Conservation (phyloP, 2,888 invertebrate species). For the Cheilosia vernalis region DNA sequence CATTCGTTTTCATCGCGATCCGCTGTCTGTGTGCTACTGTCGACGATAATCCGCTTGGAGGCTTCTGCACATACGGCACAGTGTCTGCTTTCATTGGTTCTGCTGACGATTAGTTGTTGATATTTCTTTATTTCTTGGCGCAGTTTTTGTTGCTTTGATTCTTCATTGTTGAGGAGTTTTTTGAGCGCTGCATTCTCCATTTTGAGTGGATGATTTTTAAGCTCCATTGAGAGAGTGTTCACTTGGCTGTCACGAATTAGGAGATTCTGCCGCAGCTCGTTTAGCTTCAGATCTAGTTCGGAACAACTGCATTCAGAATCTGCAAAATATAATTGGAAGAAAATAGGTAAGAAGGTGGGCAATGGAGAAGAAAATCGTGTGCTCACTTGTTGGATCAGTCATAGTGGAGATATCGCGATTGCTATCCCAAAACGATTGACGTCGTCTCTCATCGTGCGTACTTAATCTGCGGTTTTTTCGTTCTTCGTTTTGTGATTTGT, state of each 20-base stretch:
- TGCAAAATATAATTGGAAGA: conserved; percentile 7
- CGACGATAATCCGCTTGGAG: conserved; percentile 29
- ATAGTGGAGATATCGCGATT: conserved; percentile 78
- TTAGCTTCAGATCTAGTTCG: conserved; percentile 79
- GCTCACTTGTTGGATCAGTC: conserved; percentile 80
- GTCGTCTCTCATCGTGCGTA: conserved; percentile 80
- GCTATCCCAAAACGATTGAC: conserved; percentile 78
- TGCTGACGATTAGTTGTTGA: conserved; percentile 76
- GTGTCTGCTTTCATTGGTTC: conserved; percentile 66
- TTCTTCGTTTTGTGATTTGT: conserved; percentile 76
- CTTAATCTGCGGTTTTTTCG: conserved; percentile 80
- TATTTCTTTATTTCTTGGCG: conserved; percentile 78
- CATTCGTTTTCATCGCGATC: conserved; percentile 67
- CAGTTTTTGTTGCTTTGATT: conserved; percentile 77
- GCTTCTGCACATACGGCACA: conserved; percentile 49
- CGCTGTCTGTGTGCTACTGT: conserved; percentile 43
- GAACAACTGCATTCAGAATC: conserved; percentile 66
- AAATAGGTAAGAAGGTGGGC: background rate
- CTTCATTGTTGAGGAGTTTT: conserved; percentile 79
- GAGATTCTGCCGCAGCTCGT: conserved; percentile 78
- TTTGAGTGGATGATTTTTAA: conserved; percentile 80
- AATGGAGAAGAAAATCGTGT: background rate
- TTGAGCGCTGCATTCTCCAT: conserved; percentile 79
- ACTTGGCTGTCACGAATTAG: conserved; percentile 80
- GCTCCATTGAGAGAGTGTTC: conserved; percentile 78